Base-by-base conservation (phyloP, 64 coral and sea anemone genomes). In the Trachythela sp. region DNA sequence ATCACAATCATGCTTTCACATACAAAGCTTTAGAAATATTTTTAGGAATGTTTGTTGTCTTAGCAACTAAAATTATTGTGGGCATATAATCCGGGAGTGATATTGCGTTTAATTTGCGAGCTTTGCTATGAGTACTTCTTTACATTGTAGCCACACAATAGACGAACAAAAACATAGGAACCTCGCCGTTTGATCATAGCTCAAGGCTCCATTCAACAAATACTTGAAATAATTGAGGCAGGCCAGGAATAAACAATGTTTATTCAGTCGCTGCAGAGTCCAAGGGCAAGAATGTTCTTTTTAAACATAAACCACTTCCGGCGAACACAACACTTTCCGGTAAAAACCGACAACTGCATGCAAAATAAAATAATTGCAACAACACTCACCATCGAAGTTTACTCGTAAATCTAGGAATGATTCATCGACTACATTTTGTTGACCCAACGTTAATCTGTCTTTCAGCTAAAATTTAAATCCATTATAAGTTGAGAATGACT, bases 331-430 rank as follows among this genome's bases (percentile, higher is more conserved):
- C 20, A 29, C 7, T 86, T 85, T 86, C 83, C 80, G 48, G 87
- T 75, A 48, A 80, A 80, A 59, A n/a, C 39, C 43, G 36, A 71
- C 60, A 87, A 50, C 31, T 54, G 43, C 85, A 76, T 30, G 38
- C 17, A 49, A 88, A 83, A 67, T 71, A 43, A 89, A 36, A 54
- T 87, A 29, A 87, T 37, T 10, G 48, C 72, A 84, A 13, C 64
- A 56, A 92, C 48, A 48, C 70, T 92, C 54, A 99, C 96, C 96
- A 94, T 94, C 91, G 56, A 99, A 99, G 85, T 99, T 92, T 42
- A 99, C 91, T 89, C 93, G 36, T 11, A 99, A 86, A 90, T 99
- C 96, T 48, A 99, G 54, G 34, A 93, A 93, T n/a, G 84, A 83
- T 37, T 71, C 85, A 60, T 99, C 91, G 37, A 75, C 29, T 33